Base-by-base conservation (phyloP, 2,113 vertebrate genomes). In the Clarias macrocephalus region DNA sequence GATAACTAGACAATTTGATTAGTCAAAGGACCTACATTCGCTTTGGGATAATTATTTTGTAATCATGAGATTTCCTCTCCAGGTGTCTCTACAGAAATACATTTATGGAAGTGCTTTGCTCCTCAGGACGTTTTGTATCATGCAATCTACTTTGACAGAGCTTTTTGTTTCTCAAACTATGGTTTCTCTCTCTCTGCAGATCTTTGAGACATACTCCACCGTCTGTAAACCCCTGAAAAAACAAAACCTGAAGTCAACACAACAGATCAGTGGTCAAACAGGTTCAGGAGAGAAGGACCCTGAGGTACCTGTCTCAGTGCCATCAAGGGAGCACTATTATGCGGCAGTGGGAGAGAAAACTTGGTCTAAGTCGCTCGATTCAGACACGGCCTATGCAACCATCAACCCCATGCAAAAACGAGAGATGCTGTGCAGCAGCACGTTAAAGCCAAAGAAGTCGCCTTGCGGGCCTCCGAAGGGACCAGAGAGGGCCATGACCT, bases 171-270 rank as follows among this genome's bases (percentile, higher is more conserved):
- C 84, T 90, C 56, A 92, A 33, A 42, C 77, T 89, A 85, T 89
- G 84, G 84, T 86, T 89, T 77, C 57, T 89, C 57, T 89, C 57
- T 89, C 70, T 89, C 91, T 63, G 89, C 93, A 96, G 95, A 95
- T 96, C 83, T 93, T 95, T 86, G 95, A 96, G 75, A 96, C 95
- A 88, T 96, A 96, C 92, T 96, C 95, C 82, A 95, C 95, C 2
- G 94, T 96, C 85, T 96, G 94, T 90, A 95, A 96, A 92, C 90
- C 91, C 57, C 91, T 92, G 87, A 96, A 94, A 91, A 96, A 95
- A 90, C 95, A 93, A 79, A 92, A 92, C 82, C 88, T 52, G 62
- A 80, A 33, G 30, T 79, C 62, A 75, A 37, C 60, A 25, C 42
- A 87, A 56, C 88, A 89, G 60, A 76, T 66, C 54, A 56, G 60